Base-by-base conservation (phyloP, 2,797 vertebrate genomes). In the Sebastes minor region DNA sequence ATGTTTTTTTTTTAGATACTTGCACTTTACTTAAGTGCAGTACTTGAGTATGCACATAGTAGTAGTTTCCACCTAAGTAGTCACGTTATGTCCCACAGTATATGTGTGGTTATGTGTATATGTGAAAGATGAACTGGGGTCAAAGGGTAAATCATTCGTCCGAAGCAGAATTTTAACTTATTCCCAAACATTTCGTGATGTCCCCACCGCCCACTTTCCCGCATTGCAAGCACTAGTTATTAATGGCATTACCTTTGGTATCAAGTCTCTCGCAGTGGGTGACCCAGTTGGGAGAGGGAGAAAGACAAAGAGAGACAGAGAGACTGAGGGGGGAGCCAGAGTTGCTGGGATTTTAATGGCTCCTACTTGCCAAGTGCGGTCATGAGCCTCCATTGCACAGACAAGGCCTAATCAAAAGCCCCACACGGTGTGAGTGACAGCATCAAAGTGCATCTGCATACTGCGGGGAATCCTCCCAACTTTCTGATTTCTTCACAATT, bases 401-500 rank as follows among this genome's bases (percentile, higher is more conserved):
- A 90, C 84, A 62, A 81, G 83, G 71, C 68, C 87, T 88, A 89
- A 93, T 91, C 94, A 93, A 92, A 93, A 91, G 83, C 82, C 71
- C 74, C 88, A 75, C 84, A 72, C 81, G 13, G 81, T 46, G 88
- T 91, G 91, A 94, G 87, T 91, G 94, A 92, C 91, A 89, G 91
- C 91, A 89, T 93, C 90, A 94, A 92, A 94, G 91, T 76, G 46
- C 81, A 82, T 90, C 74, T 79, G 81, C 83, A 83, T 84, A 82
- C 88, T 59, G 89, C 35, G 52, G 77, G 89, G 90, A 87, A 86
- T 90, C 83, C 80, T 72, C 83, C 65, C 68, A 82, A 90, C 82
- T 86, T 92, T 90, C 82, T 80, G 79, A 89, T 91, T 93, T 90
- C 88, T 69, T 76, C 85, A 88, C 93, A 93, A 94, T 94, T 93